Base-by-base conservation (phyloP, 1,140 invertebrate species). In the Drosophila hydei region DNA sequence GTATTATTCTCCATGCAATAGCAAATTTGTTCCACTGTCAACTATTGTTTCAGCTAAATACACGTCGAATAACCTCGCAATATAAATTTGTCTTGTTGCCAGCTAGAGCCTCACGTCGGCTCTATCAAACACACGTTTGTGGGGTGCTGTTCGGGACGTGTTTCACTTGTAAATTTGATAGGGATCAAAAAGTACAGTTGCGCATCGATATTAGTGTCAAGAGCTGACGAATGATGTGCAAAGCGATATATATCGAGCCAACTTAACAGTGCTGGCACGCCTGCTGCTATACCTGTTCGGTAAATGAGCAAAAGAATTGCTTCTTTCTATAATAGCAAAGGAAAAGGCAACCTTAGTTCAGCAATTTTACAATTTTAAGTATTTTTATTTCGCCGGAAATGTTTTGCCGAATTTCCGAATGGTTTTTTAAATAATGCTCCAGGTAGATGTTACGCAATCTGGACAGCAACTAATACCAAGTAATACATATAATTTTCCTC, bases 401-500 rank as follows among this genome's bases (percentile, higher is more conserved):
- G 9, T 23, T 3, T 4, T 12, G 9, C 5, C 25, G 33, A 38
- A 40, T 38, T 40, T 54, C 33, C 51, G 51, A 54, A 56, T 54
- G 4, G 14, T 12, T 42, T 40, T 25, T n/a, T n/a, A 40, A 40
- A 8, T 14, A 21, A 23, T 25, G 23, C 14, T 8, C 14, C 8
- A 18, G 23, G 14, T 3, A 9, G 25, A 6, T 59, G 56, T 59
- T 59, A 45, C 14, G 56, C 56, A 59, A 59, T 33, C 42, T 33
- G 25, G 16, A 45, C 8, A 30, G 21, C 54, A n/a, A n/a, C 48
- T 23, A 21, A 59, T 25, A 30, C 18, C 19, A n/a, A 21, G 45
- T 30, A 42, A 51, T 48, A 40, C 16, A 19, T 33, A 36, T 19
- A 51, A 45, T 71, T 43, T 56, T 63, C 52, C 67, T 74, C 59